phyloP scores from a whole-genome alignment of 2,797 vertebrate genomes.

The Ctenosaura bakeri region DNA sequence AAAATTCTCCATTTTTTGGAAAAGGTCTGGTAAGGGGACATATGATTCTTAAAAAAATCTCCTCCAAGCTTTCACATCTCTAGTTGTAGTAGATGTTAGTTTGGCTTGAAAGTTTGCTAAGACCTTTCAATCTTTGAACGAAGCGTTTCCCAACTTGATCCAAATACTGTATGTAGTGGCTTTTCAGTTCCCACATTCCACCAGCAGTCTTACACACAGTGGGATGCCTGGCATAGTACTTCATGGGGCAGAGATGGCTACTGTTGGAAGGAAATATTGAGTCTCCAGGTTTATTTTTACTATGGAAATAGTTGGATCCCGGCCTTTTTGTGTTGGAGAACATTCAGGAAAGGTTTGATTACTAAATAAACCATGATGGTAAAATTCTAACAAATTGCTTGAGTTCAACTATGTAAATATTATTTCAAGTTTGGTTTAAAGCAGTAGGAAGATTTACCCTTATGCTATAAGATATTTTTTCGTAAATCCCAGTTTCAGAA shows the following conservation, averaged over 20 bases:
- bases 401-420: slow-evolving; percentile 61
- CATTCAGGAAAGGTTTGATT: slow-evolving; percentile 46
- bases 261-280: not conserved
- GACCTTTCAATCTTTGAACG: slow-evolving; percentile 40
- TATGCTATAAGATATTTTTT: slow-evolving; percentile 41
- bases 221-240: too few relatives aligned
- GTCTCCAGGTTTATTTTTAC: not conserved
- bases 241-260: not conserved
- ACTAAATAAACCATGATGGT: slow-evolving; percentile 45
- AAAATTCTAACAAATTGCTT: slow-evolving; percentile 51
- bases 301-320: not conserved
- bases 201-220: not conserved
- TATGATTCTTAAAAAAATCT: too few relatives aligned
- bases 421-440: slow-evolving; percentile 62
- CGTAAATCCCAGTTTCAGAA: slow-evolving; percentile 32
- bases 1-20: too few relatives aligned
- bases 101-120: slow-evolving; percentile 28
- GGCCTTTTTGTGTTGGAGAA: slow-evolving; percentile 50
- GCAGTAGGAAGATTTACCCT: slow-evolving; percentile 14
- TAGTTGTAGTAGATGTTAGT: slow-evolving; percentile 6
- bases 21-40: too few relatives aligned
- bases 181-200: not conserved
- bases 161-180: not conserved
- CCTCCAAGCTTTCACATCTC: too few relatives aligned
- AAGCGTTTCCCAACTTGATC: not conserved